phyloP scores from a whole-genome alignment of 1,140 invertebrate species.

The Homalodisca vitripennis region DNA sequence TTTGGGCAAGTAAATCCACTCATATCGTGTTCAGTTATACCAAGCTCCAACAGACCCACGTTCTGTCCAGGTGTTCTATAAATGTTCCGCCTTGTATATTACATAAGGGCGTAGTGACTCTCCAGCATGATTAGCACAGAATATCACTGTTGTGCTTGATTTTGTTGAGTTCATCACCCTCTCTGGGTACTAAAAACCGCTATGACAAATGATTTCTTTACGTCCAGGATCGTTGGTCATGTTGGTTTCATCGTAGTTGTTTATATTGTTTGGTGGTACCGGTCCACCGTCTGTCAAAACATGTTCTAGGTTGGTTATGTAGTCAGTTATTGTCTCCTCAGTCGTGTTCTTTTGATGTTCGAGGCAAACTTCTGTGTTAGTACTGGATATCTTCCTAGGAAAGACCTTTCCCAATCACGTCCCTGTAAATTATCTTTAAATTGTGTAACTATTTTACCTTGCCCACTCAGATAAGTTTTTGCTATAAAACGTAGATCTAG shows the following conservation, averaged over 20 bases:
- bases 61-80: slow-evolving; percentile 46
- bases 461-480: not conserved
- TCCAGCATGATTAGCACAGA: slow-evolving; percentile 37
- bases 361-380: slow-evolving; percentile 38
- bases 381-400: slow-evolving; percentile 40
- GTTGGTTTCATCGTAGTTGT: slow-evolving; percentile 52
- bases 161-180: slow-evolving; percentile 37
- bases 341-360: slow-evolving; percentile 44
- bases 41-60: slow-evolving; percentile 42
- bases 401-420: slow-evolving; percentile 41
- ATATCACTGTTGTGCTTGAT: slow-evolving; percentile 35
- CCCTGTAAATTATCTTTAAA: slow-evolving; percentile 45
- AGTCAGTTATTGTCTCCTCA: slow-evolving; percentile 36
- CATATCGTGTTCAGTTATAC: slow-evolving; percentile 14
- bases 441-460: slow-evolving; percentile 22
- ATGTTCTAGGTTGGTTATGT: slow-evolving; percentile 43
- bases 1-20: slow-evolving; percentile 32
- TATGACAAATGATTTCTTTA: slow-evolving; percentile 38
- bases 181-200: slow-evolving; percentile 36
- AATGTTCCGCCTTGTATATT: slow-evolving; percentile 47
- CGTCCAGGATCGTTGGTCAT: slow-evolving; percentile 47
- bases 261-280: slow-evolving; percentile 45
- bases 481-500: not conserved
- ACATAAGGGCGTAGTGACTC: slow-evolving; percentile 44
- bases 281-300: no score